These are phyloP conservation scores for Coenonympha glycerion DNA, from an alignment of 2,888 invertebrate species.

Conservation along the genomic window DNA sequence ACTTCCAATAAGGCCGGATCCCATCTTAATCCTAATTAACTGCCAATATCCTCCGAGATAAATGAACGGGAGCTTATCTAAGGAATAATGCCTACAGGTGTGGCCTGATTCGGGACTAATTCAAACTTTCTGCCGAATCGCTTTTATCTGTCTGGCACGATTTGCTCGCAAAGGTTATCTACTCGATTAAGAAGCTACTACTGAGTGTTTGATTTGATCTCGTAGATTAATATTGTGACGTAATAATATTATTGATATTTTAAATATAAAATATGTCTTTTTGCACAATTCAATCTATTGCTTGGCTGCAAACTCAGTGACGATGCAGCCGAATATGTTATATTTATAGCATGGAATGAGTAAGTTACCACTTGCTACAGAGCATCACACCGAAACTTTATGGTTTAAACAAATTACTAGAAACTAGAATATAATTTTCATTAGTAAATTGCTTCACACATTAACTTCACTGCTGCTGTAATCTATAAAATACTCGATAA, in stretches of 20 bases:
- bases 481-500: too few species aligned
- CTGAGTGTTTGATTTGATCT: not conserved
- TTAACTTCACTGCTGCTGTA: too few species aligned
- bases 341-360: too few species aligned
- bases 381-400: too few species aligned
- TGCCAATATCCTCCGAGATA: conserved; percentile 30
- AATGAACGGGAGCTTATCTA: conserved; percentile 29
- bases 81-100: conserved; percentile 37
- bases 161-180: conserved; percentile 23
- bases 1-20: conserved; percentile 13
- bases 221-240: not conserved
- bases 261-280: too few species aligned
- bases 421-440: too few species aligned
- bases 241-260: not conserved
- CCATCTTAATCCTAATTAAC: conserved; percentile 26
- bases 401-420: too few species aligned
- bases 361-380: too few species aligned
- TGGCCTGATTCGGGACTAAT: conserved; percentile 33
- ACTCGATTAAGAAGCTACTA: conserved; percentile 14
- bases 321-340: too few species aligned
- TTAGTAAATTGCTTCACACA: too few species aligned
- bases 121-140: conserved; percentile 39
- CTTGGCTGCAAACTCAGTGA: too few species aligned
- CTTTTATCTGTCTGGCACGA: conserved; percentile 23
- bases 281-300: too few species aligned